These are phyloP conservation scores for Palaemon carinicauda DNA, from an alignment of 1,140 invertebrate species.

Conservation along the genomic window DNA sequence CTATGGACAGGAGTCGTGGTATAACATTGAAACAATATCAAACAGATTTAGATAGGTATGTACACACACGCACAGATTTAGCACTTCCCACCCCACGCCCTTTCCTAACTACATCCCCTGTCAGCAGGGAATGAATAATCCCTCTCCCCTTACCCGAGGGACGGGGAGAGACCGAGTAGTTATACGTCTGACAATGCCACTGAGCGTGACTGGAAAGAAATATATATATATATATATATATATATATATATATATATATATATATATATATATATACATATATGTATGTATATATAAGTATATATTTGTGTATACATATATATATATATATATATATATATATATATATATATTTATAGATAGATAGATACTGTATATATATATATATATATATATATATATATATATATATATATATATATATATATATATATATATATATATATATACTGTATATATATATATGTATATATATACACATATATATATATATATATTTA, in stretches of 20 bases:
- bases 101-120: too few relatives aligned
- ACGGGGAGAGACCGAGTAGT: too few relatives aligned
- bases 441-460: not conserved
- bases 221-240: not conserved
- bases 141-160: too few relatives aligned
- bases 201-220: too few relatives aligned
- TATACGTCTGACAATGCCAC: too few relatives aligned
- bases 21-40: too few relatives aligned
- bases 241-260: not conserved
- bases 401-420: not conserved
- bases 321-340: not conserved
- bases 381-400: slow-evolving; percentile 9
- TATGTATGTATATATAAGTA: not conserved
- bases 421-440: not conserved
- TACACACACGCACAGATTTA: too few relatives aligned
- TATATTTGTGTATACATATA: not conserved
- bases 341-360: too few relatives aligned
- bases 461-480: not conserved
- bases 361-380: not conserved
- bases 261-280: not conserved
- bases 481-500: not conserved
- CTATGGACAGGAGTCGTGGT: too few relatives aligned
- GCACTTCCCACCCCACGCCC: too few relatives aligned
- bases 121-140: too few relatives aligned
- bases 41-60: too few relatives aligned